Evolutionary conservation across 2,113 vertebrate species (phyloP).

Genomic region (Enhydra lutris): DNA sequence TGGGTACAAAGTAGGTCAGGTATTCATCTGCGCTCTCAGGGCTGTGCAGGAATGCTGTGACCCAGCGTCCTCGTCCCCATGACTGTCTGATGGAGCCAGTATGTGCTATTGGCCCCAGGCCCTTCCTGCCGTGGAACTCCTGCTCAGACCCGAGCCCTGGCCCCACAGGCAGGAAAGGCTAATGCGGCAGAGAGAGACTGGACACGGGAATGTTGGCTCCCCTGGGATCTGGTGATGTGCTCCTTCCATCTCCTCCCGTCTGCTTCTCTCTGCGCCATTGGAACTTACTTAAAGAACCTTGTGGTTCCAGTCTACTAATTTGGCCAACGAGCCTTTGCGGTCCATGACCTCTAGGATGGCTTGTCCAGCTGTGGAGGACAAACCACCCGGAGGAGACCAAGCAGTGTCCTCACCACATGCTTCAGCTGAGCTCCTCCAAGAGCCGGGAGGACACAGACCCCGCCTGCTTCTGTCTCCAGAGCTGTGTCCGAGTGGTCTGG

Average conservation of each 20-base stretch:
- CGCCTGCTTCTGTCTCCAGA: not conserved
- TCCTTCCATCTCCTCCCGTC: not conserved
- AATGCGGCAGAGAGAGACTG: not conserved
- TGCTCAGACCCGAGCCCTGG: not conserved
- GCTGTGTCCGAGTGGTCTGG: not conserved
- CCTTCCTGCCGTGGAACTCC: not conserved
- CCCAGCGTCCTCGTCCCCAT: not conserved
- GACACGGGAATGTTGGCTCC: not conserved
- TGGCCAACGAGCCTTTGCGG: not conserved
- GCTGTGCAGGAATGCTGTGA: not conserved
- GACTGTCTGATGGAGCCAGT: not conserved
- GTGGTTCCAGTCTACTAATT: not conserved
- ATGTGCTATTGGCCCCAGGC: not conserved
- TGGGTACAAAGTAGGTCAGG: not conserved
- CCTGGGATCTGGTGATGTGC: not conserved
- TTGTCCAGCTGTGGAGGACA: not conserved
- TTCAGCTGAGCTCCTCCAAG: not conserved
- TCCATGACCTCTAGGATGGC: not conserved
- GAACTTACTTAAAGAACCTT: not conserved
- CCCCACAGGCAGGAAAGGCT: not conserved
- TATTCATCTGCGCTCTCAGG: not conserved
- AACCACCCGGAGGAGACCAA: not conserved
- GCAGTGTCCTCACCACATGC: not conserved
- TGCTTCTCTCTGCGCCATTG: not conserved
- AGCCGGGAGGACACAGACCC: not conserved